Base-by-base conservation (phyloP, 2,113 vertebrate species). In the Reinhardtius hippoglossoides region DNA sequence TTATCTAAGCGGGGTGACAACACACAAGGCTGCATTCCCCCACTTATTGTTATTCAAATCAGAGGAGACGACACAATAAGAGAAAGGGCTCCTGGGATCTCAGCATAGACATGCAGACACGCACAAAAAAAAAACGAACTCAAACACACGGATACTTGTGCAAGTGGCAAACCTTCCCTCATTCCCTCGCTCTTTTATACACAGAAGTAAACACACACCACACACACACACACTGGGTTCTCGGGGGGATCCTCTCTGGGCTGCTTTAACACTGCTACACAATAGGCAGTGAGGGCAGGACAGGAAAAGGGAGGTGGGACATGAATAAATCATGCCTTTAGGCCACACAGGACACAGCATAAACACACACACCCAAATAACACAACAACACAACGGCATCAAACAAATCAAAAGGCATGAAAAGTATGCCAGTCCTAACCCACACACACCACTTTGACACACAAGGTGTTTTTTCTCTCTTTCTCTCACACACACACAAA, bases 21-120 rank as follows among this genome's bases (percentile, higher is more conserved):
- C 76, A 85, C 74, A 71, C 67, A 48, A 46, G 79, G 21, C 74
- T 70, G 68, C 87, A 91, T 87, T 87, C 85, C 83, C 84, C 74
- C 16, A 8, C 82, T 85, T 73, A 89, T 91, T 91, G 86, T 92
- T 88, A 92, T 91, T 90, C 83, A 90, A 91, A 92, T 90, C 69
- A 80, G 82, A 81, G 46, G 78, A 81, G 83, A 85, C 59, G 35
- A 62, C 79, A 84, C 68, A 85, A 69, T 72, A 57, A 56, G 84
- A 80, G 59, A 63, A 59, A 67, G 78, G 75, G 57, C 79, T 89
- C 81, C 42, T 26, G 54, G 74, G 82, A 88, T 78, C 72, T 65
- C 26, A 23, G 61, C 56, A 71, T 50, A 73, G 57, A 56, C 63
- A 55, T 67, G 82, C 65, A 73, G 57, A 56, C 63, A 55, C 70